Conservation (phyloP, 1,140 invertebrate genomes). For the Sipha flava region DNA sequence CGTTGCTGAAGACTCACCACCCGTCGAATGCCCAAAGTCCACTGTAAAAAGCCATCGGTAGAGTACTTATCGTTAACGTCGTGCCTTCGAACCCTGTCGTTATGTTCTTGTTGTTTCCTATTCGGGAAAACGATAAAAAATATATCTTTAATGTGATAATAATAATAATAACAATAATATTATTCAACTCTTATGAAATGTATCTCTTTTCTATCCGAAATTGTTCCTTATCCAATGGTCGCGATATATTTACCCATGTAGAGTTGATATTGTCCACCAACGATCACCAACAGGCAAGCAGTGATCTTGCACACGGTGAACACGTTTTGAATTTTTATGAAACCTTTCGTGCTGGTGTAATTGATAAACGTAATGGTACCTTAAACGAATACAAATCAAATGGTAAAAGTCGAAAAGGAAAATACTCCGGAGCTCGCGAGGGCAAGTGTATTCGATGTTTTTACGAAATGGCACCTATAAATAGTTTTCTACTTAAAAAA, state of each 20-base stretch:
- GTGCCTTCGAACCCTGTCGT: conserved; percentile 67
- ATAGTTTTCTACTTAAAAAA: too few species aligned
- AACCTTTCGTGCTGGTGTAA: conserved; percentile 75
- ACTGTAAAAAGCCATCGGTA: conserved; percentile 86
- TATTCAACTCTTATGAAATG: too few species aligned
- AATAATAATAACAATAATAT: too few species aligned
- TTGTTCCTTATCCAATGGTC: too few species aligned
- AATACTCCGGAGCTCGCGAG: too few species aligned
- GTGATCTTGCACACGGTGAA: conserved; percentile 80
- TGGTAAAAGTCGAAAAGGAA: too few species aligned
- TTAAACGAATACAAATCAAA: conserved; percentile 46
- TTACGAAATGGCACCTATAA: too few species aligned
- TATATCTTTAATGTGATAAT: too few species aligned
- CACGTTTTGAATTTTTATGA: conserved; percentile 78
- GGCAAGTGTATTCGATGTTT: too few species aligned
- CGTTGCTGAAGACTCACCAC: conserved; percentile 56
- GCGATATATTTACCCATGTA: conserved; percentile 31
- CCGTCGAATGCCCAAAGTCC: conserved; percentile 94
- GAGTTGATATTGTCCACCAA: conserved; percentile 61
- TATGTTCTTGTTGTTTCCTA: conserved; percentile 62
- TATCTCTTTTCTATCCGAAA: too few species aligned
- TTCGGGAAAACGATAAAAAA: not conserved
- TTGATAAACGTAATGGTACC: conserved; percentile 82
- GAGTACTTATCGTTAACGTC: conserved; percentile 57
- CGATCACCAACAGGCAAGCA: conserved; percentile 69